Evolutionary conservation across 2,113 vertebrate species (phyloP).

Genomic region (Nothobranchius kuhntae): DNA sequence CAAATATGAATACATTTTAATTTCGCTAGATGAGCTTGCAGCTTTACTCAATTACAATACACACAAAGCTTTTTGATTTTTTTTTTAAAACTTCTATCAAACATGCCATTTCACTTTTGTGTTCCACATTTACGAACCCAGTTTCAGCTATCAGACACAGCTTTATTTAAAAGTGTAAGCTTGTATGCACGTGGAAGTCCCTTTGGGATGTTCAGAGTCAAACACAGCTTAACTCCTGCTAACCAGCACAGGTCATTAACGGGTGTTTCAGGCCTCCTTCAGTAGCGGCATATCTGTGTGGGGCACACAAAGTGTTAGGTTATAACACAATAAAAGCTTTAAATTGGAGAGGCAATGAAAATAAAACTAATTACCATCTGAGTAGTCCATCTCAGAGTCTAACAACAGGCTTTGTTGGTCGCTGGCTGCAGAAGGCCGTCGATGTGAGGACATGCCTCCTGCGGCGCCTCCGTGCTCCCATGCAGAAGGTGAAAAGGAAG

Average conservation of each 20-base stretch:
- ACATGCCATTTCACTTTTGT: constrained; percentile 7
- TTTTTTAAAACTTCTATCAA: constrained; percentile 10
- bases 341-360: not conserved
- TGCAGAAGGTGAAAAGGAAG: constrained; percentile 75
- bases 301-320: constrained; percentile 7
- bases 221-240: constrained; percentile 39
- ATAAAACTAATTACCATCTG: constrained; percentile 84
- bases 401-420: constrained; percentile 91
- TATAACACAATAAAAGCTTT: not conserved
- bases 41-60: constrained; percentile 20
- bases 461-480: constrained; percentile 83
- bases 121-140: constrained; percentile 24
- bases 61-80: not conserved
- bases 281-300: constrained; percentile 92
- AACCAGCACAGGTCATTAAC: constrained; percentile 45
- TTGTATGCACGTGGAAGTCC: constrained; percentile 65
- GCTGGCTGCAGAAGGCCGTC: constrained; percentile 82
- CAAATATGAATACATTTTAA: constrained; percentile 17
- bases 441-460: constrained; percentile 70
- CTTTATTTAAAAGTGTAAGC: constrained; percentile 51
- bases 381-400: constrained; percentile 89
- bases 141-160: constrained; percentile 30
- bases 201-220: constrained; percentile 28
- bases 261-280: constrained; percentile 87
- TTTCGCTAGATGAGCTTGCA: constrained; percentile 31